These are phyloP conservation scores for Manis pentadactyla DNA, from an alignment of 2,797 vertebrate genomes.

Conservation along the genomic window DNA sequence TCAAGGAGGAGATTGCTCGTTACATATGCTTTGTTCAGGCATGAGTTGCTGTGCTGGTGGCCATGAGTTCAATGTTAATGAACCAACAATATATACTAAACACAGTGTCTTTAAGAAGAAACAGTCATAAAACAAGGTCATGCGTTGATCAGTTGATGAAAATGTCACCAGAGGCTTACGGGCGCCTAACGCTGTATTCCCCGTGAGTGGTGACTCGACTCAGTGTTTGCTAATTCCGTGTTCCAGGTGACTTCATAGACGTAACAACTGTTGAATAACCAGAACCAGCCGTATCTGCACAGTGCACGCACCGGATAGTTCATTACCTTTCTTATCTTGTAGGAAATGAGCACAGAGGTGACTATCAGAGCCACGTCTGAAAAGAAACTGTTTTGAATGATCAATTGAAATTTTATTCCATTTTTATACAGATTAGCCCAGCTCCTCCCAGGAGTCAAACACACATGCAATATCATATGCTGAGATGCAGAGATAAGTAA, in stretches of 20 bases:
- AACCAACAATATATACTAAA: too few species aligned
- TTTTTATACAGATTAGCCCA: not conserved
- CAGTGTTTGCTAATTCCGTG: not conserved
- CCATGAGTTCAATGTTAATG: too few species aligned
- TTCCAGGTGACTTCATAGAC: not conserved
- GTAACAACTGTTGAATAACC: too few species aligned
- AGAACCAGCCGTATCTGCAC: not conserved
- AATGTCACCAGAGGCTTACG: not conserved
- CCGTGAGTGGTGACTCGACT: too few species aligned
- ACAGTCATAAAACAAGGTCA: not conserved
- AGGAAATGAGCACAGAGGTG: slow-evolving; percentile 80
- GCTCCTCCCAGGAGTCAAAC: not conserved
- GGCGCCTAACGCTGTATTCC: too few species aligned
- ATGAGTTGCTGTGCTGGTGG: not conserved
- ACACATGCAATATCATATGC: too few species aligned
- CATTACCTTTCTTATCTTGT: not conserved
- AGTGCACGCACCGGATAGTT: not conserved
- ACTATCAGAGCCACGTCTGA: slow-evolving; percentile 76
- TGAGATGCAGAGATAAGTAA: not conserved
- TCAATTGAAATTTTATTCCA: slow-evolving; percentile 68
- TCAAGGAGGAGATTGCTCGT: not conserved
- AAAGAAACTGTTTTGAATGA: slow-evolving; percentile 76
- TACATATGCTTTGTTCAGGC: not conserved
- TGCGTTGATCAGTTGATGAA: not conserved
- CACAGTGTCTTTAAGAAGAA: not conserved